phyloP scores from a whole-genome alignment of 2,113 vertebrate species.

The Syrrhaptes paradoxus region DNA sequence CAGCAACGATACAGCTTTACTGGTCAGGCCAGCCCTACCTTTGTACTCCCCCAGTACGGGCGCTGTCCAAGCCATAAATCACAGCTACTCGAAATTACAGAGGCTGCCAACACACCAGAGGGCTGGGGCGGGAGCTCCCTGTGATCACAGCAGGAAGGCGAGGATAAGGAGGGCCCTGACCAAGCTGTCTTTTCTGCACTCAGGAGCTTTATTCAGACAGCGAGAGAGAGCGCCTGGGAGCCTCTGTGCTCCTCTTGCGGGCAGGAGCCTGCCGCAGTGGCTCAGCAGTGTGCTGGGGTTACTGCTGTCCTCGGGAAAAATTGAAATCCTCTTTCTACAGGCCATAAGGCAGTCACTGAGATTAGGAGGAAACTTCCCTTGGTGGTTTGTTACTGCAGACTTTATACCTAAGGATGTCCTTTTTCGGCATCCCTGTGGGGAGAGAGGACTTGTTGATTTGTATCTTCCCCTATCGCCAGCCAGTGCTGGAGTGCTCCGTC shows the following conservation, averaged over 20 bases:
- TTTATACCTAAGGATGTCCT: neutral
- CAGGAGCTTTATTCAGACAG: neutral
- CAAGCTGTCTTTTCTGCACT: conserved; percentile 3
- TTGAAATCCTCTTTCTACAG: neutral
- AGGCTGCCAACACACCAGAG: conserved; percentile 50
- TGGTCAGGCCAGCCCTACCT: conserved; percentile 29
- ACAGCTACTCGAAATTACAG: conserved; percentile 28
- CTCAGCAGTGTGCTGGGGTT: neutral
- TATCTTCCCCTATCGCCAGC: neutral
- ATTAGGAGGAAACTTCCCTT: neutral
- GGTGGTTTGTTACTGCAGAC: neutral
- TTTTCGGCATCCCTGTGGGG: neutral
- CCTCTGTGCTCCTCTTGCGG: neutral
- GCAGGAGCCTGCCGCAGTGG: neutral
- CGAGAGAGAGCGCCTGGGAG: neutral
- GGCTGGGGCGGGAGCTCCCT: conserved; percentile 10
- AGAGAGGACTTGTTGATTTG: neutral
- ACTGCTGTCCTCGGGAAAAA: conserved; percentile 8
- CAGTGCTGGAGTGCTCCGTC: neutral
- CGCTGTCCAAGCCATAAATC: conserved; percentile 50
- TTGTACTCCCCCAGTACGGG: neutral
- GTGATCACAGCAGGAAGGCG: conserved; percentile 13
- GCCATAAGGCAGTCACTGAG: neutral
- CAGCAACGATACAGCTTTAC: neutral
- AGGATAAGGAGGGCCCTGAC: conserved; percentile 37